phyloP scores from a whole-genome alignment of 92 coral and sea anemone genomes.

The Chrysogorgia sp. region DNA sequence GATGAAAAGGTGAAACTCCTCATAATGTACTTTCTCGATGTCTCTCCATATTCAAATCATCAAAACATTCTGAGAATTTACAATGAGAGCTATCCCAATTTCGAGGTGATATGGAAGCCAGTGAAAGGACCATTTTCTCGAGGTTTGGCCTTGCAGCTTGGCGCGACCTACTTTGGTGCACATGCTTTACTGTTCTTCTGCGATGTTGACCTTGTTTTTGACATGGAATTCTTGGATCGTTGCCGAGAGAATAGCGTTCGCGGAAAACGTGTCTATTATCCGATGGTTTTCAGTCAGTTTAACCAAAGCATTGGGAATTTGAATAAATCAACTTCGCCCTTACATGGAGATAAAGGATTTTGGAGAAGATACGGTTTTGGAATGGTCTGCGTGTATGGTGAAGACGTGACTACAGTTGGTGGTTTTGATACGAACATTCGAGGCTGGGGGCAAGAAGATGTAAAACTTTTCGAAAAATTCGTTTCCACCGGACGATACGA shows the following conservation, averaged over 20 bases:
- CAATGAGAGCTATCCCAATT: slow-evolving; percentile 69
- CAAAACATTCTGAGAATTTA: slow-evolving; percentile 66
- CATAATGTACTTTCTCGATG: slow-evolving; percentile 85
- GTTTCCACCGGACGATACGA: slow-evolving; percentile 65
- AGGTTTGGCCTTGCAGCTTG: slow-evolving; percentile 83
- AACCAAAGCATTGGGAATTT: slow-evolving; percentile 61
- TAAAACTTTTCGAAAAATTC: slow-evolving; percentile 86
- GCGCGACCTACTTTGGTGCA: slow-evolving; percentile 80
- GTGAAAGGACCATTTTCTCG: slow-evolving; percentile 87
- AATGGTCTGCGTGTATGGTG: slow-evolving; percentile 82
- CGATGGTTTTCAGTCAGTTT: slow-evolving; percentile 97
- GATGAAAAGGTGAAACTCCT: slow-evolving; percentile 83
- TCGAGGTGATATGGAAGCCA: slow-evolving; percentile 82
- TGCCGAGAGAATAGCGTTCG: slow-evolving; percentile 77
- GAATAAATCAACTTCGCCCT: slow-evolving; percentile 24
- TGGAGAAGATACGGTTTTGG: slow-evolving; percentile 98
- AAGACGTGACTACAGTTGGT: slow-evolving; percentile 77
- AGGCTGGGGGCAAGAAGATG: slow-evolving; percentile 99
- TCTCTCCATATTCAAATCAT: slow-evolving; percentile 69
- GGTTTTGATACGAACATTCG: slow-evolving; percentile 93
- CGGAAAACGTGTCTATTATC: slow-evolving; percentile 92
- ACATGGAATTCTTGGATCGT: slow-evolving; percentile 79
- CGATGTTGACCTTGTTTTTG: slow-evolving; percentile 87
- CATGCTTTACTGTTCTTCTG: slow-evolving; percentile 84
- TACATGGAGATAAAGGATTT: slow-evolving; percentile 82